Conservation (phyloP, 2,888 invertebrate genomes). For the Autographa pulchrina region DNA sequence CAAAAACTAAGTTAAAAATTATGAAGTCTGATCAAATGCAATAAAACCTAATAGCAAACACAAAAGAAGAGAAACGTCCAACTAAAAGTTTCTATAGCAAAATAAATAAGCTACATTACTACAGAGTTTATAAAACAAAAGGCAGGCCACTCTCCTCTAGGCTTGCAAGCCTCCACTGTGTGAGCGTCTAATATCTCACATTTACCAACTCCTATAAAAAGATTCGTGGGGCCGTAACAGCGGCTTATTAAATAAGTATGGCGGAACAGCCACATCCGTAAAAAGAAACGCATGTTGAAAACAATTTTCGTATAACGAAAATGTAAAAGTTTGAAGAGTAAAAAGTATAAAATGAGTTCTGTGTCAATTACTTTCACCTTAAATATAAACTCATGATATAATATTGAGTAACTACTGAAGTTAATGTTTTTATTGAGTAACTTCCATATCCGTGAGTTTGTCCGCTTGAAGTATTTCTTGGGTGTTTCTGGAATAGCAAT, state of each 20-base stretch:
- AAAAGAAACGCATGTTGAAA: conserved; percentile 51
- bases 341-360: conserved; percentile 20
- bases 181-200: conserved; percentile 44
- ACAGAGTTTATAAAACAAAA: conserved; percentile 34
- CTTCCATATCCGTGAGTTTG: neutral
- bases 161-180: conserved; percentile 22
- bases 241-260: conserved; percentile 55
- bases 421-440: neutral
- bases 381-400: neutral
- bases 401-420: neutral
- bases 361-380: neutral
- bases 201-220: conserved; percentile 50
- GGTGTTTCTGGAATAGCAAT: neutral
- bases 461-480: neutral
- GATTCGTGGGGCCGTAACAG: conserved; percentile 44
- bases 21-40: too few relatives aligned
- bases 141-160: conserved; percentile 22
- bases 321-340: conserved; percentile 32
- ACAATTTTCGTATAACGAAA: conserved; percentile 41
- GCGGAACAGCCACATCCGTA: conserved; percentile 38
- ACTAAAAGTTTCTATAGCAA: conserved; percentile 10
- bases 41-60: neutral
- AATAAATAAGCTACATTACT: conserved; percentile 19
- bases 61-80: neutral
- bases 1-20: too few relatives aligned